These are phyloP conservation scores for Drosophila borealis DNA, from an alignment of 2,888 invertebrate species.

Conservation along the genomic window DNA sequence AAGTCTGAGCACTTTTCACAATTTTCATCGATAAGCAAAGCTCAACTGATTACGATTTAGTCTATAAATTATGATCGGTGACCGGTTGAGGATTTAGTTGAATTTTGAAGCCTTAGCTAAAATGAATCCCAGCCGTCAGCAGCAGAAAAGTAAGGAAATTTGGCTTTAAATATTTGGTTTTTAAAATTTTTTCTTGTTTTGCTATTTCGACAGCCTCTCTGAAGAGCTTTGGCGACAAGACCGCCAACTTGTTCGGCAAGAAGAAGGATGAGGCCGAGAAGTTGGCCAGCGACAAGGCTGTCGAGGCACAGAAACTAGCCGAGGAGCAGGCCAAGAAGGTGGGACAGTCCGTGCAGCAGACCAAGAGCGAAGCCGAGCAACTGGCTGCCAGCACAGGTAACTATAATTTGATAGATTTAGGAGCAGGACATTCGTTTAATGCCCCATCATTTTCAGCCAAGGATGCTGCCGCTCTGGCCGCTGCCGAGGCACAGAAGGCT, in stretches of 20 bases:
- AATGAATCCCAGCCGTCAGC: slow-evolving; percentile 63
- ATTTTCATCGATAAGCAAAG: slow-evolving; percentile 34
- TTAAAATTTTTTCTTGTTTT: not conserved
- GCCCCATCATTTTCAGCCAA: slow-evolving; percentile 67
- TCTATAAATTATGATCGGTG: slow-evolving; percentile 62
- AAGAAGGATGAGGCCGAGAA: slow-evolving; percentile 90
- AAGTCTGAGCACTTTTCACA: slow-evolving; percentile 43
- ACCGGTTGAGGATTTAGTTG: slow-evolving; percentile 44
- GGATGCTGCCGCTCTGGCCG: slow-evolving; percentile 84
- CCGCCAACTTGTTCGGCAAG: slow-evolving; percentile 89
- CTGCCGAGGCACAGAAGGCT: slow-evolving; percentile 82
- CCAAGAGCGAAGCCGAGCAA: slow-evolving; percentile 86
- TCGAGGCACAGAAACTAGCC: slow-evolving; percentile 87
- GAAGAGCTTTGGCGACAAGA: slow-evolving; percentile 90
- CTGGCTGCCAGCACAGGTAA: slow-evolving; percentile 86
- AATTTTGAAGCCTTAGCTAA: slow-evolving; percentile 25
- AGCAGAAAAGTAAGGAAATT: slow-evolving; percentile 37
- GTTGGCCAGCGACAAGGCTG: slow-evolving; percentile 87
- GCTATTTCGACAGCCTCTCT: slow-evolving; percentile 86
- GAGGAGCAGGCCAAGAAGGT: slow-evolving; percentile 89
- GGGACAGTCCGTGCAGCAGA: slow-evolving; percentile 87
- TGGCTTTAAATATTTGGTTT: not conserved
- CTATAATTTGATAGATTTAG: not conserved
- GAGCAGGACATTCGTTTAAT: too few species aligned
- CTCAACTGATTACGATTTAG: slow-evolving; percentile 42